A percentile compares a stretch with the other conserved stretches of the same genome.
phyloP scores from a whole-genome alignment of 2,797 vertebrate species.

The Benthosema pterotum region DNA sequence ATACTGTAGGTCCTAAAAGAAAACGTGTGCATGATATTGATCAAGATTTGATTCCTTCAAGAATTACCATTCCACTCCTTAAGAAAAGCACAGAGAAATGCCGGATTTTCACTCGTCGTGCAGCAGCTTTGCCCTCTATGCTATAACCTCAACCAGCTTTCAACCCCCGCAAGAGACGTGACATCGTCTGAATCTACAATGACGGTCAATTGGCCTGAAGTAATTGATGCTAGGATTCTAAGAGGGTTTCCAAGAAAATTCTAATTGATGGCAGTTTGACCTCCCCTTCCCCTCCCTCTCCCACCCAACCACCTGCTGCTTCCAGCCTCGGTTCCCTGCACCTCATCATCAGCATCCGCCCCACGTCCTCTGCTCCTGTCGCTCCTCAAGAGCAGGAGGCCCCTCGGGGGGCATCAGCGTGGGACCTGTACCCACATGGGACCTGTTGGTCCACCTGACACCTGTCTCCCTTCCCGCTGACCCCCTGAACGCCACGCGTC shows the following conservation, averaged over 20 bases:
- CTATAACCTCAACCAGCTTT: too few relatives aligned
- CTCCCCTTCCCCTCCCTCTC: slow-evolving; percentile 21
- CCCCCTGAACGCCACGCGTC: too few relatives aligned
- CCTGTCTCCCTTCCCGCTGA: slow-evolving; percentile 70
- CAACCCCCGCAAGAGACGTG: too few relatives aligned
- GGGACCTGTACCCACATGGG: slow-evolving; percentile 72
- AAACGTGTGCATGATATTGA: too few relatives aligned
- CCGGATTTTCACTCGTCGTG: too few relatives aligned
- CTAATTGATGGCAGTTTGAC: slow-evolving; percentile 10
- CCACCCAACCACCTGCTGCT: slow-evolving; percentile 61
- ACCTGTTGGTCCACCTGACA: slow-evolving; percentile 76
- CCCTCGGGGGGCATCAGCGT: slow-evolving; percentile 62
- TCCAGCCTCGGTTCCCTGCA: slow-evolving; percentile 21
- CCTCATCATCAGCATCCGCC: slow-evolving; percentile 68
- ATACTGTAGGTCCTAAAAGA: too few relatives aligned
- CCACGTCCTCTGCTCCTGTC: slow-evolving; percentile 57
- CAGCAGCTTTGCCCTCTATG: too few relatives aligned
- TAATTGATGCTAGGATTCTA: slow-evolving; percentile 23
- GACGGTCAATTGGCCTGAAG: too few relatives aligned
- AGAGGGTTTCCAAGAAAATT: slow-evolving; percentile 40
- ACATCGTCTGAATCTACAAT: too few relatives aligned
- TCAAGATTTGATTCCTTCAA: too few relatives aligned
- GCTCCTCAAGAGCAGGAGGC: slow-evolving; percentile 56
- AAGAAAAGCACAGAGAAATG: too few relatives aligned
- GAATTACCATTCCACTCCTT: too few relatives aligned